Evolutionary conservation across 2,113 vertebrate genomes (phyloP).

Genomic region (Hystrix brachyura): DNA sequence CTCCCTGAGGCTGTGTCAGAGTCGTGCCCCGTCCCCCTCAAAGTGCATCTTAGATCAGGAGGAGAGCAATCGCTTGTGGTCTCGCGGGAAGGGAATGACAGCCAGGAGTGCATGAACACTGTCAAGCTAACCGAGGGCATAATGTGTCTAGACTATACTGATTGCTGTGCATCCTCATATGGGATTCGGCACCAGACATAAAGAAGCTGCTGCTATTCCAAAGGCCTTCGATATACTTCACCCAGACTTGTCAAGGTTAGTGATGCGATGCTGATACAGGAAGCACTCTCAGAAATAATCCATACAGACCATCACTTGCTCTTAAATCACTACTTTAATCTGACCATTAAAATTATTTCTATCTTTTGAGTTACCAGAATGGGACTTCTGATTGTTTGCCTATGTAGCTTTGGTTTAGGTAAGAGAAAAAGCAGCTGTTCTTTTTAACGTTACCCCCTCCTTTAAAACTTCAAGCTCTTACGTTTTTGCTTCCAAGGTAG

Average conservation of each 20-base stretch:
- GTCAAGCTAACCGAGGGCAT: not conserved
- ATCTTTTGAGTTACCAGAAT: not conserved
- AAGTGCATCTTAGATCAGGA: not conserved
- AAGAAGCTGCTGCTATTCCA: not conserved
- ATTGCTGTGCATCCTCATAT: not conserved
- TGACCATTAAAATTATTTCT: not conserved
- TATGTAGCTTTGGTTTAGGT: not conserved
- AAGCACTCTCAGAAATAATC: not conserved
- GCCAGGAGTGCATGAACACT: not conserved
- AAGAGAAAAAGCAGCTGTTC: not conserved
- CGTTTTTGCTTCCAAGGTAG: slow-evolving; percentile 95
- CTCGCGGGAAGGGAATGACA: not conserved
- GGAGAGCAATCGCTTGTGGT: not conserved
- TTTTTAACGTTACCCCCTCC: not conserved
- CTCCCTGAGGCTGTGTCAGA: not conserved
- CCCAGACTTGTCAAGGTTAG: slow-evolving; percentile 44
- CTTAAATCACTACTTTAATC: not conserved
- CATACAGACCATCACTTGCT: slow-evolving; percentile 15
- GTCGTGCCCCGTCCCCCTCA: not conserved
- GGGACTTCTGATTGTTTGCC: not conserved
- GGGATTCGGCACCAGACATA: not conserved
- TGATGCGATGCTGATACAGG: slow-evolving; percentile 3
- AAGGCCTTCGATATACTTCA: slow-evolving; percentile 32
- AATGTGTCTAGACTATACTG: not conserved
- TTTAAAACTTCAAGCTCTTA: slow-evolving; percentile 85